These are phyloP conservation scores for Halcyon smyrnensis DNA, from an alignment of 2,797 vertebrate species.

Conservation along the genomic window DNA sequence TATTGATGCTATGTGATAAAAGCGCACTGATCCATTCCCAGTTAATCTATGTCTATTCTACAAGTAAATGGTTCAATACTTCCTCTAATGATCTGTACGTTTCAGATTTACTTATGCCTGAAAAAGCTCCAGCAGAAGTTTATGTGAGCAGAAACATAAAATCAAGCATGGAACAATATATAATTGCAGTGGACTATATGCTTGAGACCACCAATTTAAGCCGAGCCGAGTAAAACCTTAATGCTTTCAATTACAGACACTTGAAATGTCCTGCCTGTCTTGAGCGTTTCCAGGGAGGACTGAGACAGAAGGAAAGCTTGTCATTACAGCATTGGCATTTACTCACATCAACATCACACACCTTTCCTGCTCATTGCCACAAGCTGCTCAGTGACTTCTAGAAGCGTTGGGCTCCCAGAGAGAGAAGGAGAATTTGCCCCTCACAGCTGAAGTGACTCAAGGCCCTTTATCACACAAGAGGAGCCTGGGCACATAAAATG, in stretches of 20 bases:
- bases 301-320: background rate
- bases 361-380: background rate
- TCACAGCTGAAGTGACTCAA: background rate
- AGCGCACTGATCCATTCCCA: conserved; percentile 1
- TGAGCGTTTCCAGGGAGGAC: background rate
- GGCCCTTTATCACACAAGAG: background rate
- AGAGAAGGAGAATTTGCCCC: background rate
- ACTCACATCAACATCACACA: background rate
- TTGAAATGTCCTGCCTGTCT: background rate
- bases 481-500: background rate
- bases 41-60: conserved; percentile 63
- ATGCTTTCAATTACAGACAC: conserved; percentile 10
- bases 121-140: conserved; percentile 58
- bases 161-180: conserved; percentile 46
- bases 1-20: background rate
- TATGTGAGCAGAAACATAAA: conserved; percentile 49
- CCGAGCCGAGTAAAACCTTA: conserved; percentile 4
- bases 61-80: conserved; percentile 67
- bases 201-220: conserved; percentile 11
- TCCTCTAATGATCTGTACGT: conserved; percentile 66
- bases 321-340: conserved; percentile 21
- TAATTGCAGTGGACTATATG: conserved; percentile 34
- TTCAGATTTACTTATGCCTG: conserved; percentile 65
- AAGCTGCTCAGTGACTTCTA: conserved; percentile 8
- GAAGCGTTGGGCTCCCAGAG: background rate